Evolutionary conservation across 2,797 vertebrate species (phyloP).

Genomic region (Bovichtus variegatus): DNA sequence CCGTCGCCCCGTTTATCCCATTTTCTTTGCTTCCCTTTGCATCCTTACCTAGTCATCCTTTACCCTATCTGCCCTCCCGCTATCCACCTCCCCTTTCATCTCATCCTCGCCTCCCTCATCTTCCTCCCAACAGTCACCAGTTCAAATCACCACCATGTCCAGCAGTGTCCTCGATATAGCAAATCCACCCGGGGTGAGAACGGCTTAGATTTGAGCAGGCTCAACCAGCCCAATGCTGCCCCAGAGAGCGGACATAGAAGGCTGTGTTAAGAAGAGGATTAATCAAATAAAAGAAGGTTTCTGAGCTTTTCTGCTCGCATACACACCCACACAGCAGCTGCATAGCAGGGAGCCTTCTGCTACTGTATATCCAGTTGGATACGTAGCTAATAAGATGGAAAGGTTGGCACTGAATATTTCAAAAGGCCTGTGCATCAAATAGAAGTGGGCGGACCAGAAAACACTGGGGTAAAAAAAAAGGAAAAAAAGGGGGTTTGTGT

Average conservation of each 20-base stretch:
- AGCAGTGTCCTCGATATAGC: slow-evolving; percentile 38
- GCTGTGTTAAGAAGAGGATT: slow-evolving; percentile 65
- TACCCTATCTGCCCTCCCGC: slow-evolving; percentile 25
- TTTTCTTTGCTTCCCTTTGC: slow-evolving; percentile 30
- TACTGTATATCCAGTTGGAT: slow-evolving; percentile 48
- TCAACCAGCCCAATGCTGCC: slow-evolving; percentile 34
- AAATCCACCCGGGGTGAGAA: slow-evolving; percentile 58
- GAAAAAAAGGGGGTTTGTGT: background rate
- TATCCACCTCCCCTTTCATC: slow-evolving; percentile 43
- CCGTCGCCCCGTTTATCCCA: slow-evolving; percentile 10
- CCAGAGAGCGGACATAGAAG: slow-evolving; percentile 44
- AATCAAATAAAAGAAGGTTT: slow-evolving; percentile 60
- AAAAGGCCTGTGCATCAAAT: slow-evolving; percentile 67
- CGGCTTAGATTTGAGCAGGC: slow-evolving; percentile 50
- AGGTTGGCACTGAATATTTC: slow-evolving; percentile 73
- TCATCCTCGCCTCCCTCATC: slow-evolving; percentile 31
- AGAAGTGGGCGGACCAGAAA: slow-evolving; percentile 38
- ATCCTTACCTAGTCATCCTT: slow-evolving; percentile 43
- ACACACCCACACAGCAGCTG: slow-evolving; percentile 31
- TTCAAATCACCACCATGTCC: slow-evolving; percentile 54
- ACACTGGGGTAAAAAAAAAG: slow-evolving; percentile 5
- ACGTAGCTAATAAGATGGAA: slow-evolving; percentile 72
- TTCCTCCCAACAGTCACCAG: slow-evolving; percentile 27
- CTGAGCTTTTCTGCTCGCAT: slow-evolving; percentile 33
- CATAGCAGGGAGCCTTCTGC: slow-evolving; percentile 35